These are phyloP conservation scores for Gandaritis pyraliata DNA, from an alignment of 2,888 invertebrate species.

Conservation along the genomic window DNA sequence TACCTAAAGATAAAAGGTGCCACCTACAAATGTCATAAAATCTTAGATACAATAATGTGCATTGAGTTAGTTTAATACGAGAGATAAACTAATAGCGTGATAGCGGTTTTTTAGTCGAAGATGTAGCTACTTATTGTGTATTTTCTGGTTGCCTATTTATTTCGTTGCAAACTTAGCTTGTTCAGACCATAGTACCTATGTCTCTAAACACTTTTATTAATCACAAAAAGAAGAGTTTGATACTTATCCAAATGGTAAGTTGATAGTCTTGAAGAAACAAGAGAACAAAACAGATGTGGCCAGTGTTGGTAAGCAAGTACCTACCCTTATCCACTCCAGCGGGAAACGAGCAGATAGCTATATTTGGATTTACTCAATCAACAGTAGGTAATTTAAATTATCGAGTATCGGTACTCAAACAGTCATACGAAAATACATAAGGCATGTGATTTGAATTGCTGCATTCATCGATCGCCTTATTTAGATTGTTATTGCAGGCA, in stretches of 20 bases:
- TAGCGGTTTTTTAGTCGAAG: not conserved
- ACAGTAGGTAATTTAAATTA: constrained; percentile 5
- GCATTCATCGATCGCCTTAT: constrained; percentile 15
- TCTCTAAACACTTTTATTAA: not conserved
- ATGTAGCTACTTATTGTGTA: too few species aligned
- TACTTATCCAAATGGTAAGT: not conserved
- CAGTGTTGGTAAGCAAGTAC: constrained; percentile 47
- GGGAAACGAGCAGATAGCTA: constrained; percentile 42
- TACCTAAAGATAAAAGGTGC: not conserved
- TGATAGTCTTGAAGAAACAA: constrained; percentile 60
- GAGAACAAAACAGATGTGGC: constrained; percentile 63
- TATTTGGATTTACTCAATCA: constrained; percentile 45
- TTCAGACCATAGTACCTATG: not conserved
- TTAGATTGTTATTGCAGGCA: not conserved
- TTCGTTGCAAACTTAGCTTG: too few species aligned
- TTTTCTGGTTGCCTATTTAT: too few species aligned
- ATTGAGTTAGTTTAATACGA: too few species aligned
- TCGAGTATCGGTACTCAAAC: not conserved
- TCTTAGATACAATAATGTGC: not conserved
- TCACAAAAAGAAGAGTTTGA: too few species aligned
- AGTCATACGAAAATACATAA: constrained; percentile 18
- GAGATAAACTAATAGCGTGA: not conserved
- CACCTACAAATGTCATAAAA: not conserved
- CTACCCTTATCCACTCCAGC: constrained; percentile 35
- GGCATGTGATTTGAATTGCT: constrained; percentile 13